Evolutionary conservation across 2,888 invertebrate species (phyloP).

Genomic region (Rhyacophila evoluta): DNA sequence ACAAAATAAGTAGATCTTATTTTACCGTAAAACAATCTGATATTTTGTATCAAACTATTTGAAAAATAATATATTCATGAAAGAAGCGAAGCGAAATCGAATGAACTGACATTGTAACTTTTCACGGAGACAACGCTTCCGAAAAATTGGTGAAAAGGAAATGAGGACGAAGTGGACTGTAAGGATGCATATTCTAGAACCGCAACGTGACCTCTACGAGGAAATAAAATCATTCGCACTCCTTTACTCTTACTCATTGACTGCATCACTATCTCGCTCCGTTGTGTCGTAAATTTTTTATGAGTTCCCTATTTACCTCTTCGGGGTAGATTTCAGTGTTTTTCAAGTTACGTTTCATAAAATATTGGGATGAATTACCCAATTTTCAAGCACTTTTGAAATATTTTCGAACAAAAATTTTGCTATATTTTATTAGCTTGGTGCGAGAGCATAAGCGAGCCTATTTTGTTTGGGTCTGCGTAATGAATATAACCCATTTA

Average conservation of each 20-base stretch:
- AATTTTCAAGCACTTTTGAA: neutral
- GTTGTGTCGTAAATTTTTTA: constrained; percentile 22
- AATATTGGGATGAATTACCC: neutral
- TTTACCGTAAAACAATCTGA: too few species aligned
- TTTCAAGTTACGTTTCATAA: constrained; percentile 7
- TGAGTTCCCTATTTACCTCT: constrained; percentile 3
- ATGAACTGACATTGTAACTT: neutral
- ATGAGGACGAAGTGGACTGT: constrained; percentile 2
- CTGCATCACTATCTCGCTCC: neutral
- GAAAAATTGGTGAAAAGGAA: neutral
- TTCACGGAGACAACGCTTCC: neutral
- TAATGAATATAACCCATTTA: too few species aligned
- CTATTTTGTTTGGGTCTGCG: too few species aligned
- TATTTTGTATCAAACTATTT: too few species aligned
- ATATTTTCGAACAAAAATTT: neutral
- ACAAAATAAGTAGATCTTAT: too few species aligned
- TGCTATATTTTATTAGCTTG: too few species aligned
- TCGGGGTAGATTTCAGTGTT: neutral
- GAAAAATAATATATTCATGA: neutral
- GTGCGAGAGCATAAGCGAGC: too few species aligned
- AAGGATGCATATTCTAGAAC: constrained; percentile 10
- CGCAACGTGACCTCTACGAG: neutral
- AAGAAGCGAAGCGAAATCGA: neutral
- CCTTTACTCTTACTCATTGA: constrained; percentile 8
- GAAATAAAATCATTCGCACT: constrained; percentile 17